phyloP scores from a whole-genome alignment of 2,113 vertebrate genomes.

The Clarias magur region DNA sequence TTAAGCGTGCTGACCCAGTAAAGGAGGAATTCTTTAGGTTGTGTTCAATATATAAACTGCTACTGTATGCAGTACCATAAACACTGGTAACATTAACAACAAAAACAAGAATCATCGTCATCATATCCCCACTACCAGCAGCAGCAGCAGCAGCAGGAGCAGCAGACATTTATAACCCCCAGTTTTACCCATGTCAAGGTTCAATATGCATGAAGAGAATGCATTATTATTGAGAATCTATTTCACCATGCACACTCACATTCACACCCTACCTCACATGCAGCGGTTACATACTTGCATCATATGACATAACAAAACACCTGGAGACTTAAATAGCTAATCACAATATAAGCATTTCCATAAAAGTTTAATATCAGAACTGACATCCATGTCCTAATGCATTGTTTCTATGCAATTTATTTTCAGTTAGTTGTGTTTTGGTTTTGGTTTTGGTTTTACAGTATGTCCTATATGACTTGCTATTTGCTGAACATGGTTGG shows the following conservation, averaged over 20 bases:
- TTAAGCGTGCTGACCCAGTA: conserved; percentile 9
- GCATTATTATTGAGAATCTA: neutral
- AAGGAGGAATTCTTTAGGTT: neutral
- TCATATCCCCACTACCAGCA: neutral
- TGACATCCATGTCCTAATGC: neutral
- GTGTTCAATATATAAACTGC: neutral
- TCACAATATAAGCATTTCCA: neutral
- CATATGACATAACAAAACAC: neutral
- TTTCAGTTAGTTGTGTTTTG: neutral
- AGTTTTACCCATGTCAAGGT: neutral
- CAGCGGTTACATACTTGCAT: neutral
- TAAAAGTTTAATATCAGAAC: too few species aligned
- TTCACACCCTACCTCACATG: neutral
- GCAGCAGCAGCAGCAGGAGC: neutral
- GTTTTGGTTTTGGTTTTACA: neutral
- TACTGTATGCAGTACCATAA: neutral
- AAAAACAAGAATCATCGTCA: neutral
- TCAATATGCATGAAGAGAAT: neutral
- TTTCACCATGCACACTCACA: neutral
- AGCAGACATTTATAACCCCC: too few species aligned
- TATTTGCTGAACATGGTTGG: neutral
- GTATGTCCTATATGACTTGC: neutral
- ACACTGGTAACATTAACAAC: neutral
- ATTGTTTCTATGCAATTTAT: neutral
- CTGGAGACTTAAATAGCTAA: neutral